Evolutionary conservation across 1,140 invertebrate genomes (phyloP), one percentile per base, ranked within the genome.

Genomic region (Polypedilum vanderplanki): DNA sequence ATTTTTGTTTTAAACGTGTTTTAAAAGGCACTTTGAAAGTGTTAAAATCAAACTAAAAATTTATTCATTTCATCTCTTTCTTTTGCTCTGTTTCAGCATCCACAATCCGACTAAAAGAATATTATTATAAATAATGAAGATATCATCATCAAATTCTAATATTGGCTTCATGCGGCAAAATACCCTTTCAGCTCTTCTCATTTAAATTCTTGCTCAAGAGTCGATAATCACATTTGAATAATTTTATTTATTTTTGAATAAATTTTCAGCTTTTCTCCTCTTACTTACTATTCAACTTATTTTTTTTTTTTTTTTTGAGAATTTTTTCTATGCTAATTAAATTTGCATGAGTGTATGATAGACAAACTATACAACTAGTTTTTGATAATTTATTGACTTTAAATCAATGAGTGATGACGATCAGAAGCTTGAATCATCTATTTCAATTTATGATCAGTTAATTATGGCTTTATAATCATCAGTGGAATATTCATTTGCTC

Each of bases 11-110:
- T 70, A 70, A 70, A 70, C 20, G 65, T 70, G 17, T 18, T 70
- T 20, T 70, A 70, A 70, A 70, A 70, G 65, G 17, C 65, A 70
- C 65, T 70, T 70, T 18, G 18, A 18, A 70, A 70, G 65, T 70
- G 65, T 70, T n/a, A n/a, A n/a, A n/a, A n/a, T n/a, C n/a, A n/a
- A n/a, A n/a, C n/a, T n/a, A n/a, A n/a, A n/a, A n/a, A n/a, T n/a
- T n/a, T n/a, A n/a, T n/a, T n/a, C n/a, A n/a, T n/a, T n/a, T n/a
- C n/a, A n/a, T n/a, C n/a, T n/a, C n/a, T n/a, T n/a, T n/a, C n/a
- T n/a, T n/a, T n/a, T n/a, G n/a, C n/a, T n/a, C n/a, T n/a, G n/a
- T n/a, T n/a, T n/a, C n/a, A n/a, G n/a, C n/a, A n/a, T n/a, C n/a
- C n/a, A n/a, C n/a, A n/a, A n/a, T n/a, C n/a, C n/a, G n/a, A n/a